phyloP scores from a whole-genome alignment of 1,140 invertebrate genomes.

The Bombyx mori region ASM3026992v2 NC_085112.1:7176501-7177000 shows the following conservation, averaged over 20 bases:
- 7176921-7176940: conserved; percentile 25
- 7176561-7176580: no score
- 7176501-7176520: no score
- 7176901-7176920: conserved; percentile 35
- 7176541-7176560: no score
- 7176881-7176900: conserved; percentile 46
- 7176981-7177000: not conserved
- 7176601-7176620: no score
- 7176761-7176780: conserved; percentile 53
- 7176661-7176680: conserved; percentile 6
- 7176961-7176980: conserved; percentile 1
- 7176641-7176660: not conserved
- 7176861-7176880: conserved; percentile 64
- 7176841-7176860: conserved; percentile 64
- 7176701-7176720: conserved; percentile 48
- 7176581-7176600: no score
- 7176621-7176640: no score
- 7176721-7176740: conserved; percentile 54
- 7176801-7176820: conserved; percentile 58
- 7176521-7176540: no score
- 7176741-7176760: conserved; percentile 33
- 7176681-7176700: conserved; percentile 32
- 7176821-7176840: conserved; percentile 60
- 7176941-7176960: conserved; percentile 18
- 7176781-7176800: conserved; percentile 58